Percentiles rank a stretch among this genome's conserved stretches.
phyloP scores from a whole-genome alignment of 2,113 vertebrate species.

The Nerophis ophidion region DNA sequence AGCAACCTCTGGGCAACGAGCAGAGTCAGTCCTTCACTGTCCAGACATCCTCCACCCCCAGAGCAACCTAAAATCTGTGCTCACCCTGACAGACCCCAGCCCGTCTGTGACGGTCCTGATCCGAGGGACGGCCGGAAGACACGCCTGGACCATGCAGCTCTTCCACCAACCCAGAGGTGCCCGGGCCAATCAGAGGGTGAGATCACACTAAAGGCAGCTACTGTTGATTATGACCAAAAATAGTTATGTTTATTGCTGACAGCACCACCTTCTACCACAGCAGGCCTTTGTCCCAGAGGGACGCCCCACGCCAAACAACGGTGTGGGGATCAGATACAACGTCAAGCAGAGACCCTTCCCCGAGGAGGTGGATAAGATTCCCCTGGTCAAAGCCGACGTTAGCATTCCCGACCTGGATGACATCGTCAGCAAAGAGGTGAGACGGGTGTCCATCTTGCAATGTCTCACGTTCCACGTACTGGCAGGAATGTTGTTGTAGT shows the following conservation, averaged over 20 bases:
- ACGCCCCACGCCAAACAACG: slow-evolving; percentile 83
- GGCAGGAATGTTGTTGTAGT: too few species aligned
- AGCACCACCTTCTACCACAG: slow-evolving; percentile 36
- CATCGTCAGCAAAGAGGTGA: slow-evolving; percentile 90
- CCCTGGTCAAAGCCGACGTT: slow-evolving; percentile 92
- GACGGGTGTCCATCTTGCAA: slow-evolving; percentile 9
- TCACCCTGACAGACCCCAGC: slow-evolving; percentile 77
- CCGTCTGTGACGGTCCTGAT: slow-evolving; percentile 90
- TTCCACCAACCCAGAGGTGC: slow-evolving; percentile 91
- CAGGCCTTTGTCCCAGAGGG: slow-evolving; percentile 89
- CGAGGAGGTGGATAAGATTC: slow-evolving; percentile 95
- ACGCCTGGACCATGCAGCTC: slow-evolving; percentile 94
- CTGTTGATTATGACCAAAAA: not conserved
- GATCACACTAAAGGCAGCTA: slow-evolving; percentile 9
- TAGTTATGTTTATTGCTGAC: slow-evolving; percentile 1
- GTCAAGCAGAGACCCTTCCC: slow-evolving; percentile 93
- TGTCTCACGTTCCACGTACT: too few species aligned
- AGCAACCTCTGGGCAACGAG: slow-evolving; percentile 93
- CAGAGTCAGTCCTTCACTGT: slow-evolving; percentile 79
- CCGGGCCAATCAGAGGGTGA: slow-evolving; percentile 92
- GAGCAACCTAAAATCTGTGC: not conserved
- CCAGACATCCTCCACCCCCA: too few species aligned
- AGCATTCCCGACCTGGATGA: slow-evolving; percentile 96
- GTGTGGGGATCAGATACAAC: slow-evolving; percentile 84
- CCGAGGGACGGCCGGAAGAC: slow-evolving; percentile 88